Evolutionary conservation across 2,797 vertebrate species (phyloP), one percentile per base, ranked within the genome.

Genomic region (Atherinosoma microstoma): DNA sequence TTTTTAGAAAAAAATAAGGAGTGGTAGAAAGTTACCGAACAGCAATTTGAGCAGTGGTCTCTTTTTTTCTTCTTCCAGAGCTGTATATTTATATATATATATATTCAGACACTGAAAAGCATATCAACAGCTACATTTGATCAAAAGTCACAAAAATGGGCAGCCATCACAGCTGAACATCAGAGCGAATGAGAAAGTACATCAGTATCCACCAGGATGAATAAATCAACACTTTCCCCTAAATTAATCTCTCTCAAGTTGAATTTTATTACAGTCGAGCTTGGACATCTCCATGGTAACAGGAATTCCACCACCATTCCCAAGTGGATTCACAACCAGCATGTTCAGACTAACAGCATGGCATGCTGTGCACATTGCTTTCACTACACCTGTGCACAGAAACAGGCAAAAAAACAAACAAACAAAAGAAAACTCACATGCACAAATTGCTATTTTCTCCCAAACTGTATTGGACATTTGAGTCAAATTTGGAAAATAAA

Each of bases 201-300:
- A 87, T 88, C 84, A 83, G 84, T 83, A 89, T 86, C 87, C 81
- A 87, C 76, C 89, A 89, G 83, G 88, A 92, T 93, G 88, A 93
- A 94, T 94, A 91, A 93, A 93, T 92, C 89, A 92, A 87, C 88
- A 86, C 87, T 82, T 87, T 91, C 90, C 83, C 83, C 84, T 93
- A 88, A 93, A 94, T 93, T 92, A 94, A 94, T 94, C 92, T 91
- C 92, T 93, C 91, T 93, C 86, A 93, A 92, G 84, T 94, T 91
- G 82, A 88, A 87, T 91, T 91, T 87, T 88, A 93, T 85, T 82
- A 78, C 86, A 75, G 86, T 91, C 86, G 78, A 91, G 87, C 89
- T 93, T 92, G 89, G 91, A 88, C 91, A 91, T 94, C 87, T 84
- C 93, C 93, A 94, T 94, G 92, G 93, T 82, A 93, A 94, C 93